These are phyloP conservation scores for Caenorhabditis wallacei DNA, from an alignment of 2,888 invertebrate genomes.

Conservation along the genomic window DNA sequence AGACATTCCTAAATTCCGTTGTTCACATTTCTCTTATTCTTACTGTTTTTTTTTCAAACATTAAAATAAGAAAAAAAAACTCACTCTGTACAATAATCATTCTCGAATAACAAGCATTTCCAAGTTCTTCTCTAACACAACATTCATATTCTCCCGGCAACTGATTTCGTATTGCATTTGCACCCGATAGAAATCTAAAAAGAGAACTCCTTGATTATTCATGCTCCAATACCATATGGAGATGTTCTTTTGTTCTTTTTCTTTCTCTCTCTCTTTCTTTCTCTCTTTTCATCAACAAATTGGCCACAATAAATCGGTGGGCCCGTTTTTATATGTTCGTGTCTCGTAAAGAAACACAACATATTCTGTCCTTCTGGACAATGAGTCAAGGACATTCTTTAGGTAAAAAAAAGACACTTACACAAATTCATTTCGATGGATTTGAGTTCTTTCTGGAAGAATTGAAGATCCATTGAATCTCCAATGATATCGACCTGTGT, in stretches of 20 bases:
- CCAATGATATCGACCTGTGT: conserved; percentile 61
- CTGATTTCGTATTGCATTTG: conserved; percentile 64
- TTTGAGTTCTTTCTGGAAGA: conserved; percentile 62
- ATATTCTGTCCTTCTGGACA: conserved; percentile 8
- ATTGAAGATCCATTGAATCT: conserved; percentile 62
- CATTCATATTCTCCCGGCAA: conserved; percentile 62
- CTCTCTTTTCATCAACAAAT: too few species aligned
- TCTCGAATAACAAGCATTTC: conserved; percentile 62
- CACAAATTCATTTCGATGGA: conserved; percentile 62
- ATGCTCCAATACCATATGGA: conserved; percentile 49
- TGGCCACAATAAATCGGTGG: conserved; percentile 51
- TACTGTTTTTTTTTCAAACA: too few species aligned
- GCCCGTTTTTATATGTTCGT: background rate
- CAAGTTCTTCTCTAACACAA: conserved; percentile 60
- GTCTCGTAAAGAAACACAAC: conserved; percentile 43
- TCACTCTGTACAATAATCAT: conserved; percentile 53
- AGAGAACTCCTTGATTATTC: conserved; percentile 51
- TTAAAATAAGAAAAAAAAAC: conserved; percentile 7
- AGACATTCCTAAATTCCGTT: too few species aligned
- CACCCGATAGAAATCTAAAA: conserved; percentile 56
- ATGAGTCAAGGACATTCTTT: conserved; percentile 44
- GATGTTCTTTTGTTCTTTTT: conserved; percentile 10
- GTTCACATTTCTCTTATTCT: too few species aligned
- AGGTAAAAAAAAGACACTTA: conserved; percentile 33
- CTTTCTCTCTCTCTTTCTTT: background rate